phyloP scores from a whole-genome alignment of 2,113 vertebrate genomes.

The Calidris pugnax region DNA sequence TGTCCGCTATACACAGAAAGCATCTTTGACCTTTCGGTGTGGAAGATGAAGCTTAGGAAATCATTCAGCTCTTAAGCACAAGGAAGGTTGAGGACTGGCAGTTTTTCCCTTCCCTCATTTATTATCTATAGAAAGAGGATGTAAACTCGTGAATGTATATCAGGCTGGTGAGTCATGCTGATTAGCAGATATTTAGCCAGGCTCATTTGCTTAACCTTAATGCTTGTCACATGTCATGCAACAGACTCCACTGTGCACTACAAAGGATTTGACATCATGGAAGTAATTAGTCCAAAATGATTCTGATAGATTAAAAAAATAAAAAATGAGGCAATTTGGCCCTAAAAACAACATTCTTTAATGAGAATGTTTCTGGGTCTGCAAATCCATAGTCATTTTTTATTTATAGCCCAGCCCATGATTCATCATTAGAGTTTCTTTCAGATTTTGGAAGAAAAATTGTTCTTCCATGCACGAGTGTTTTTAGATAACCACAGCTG shows the following conservation, averaged over 20 bases:
- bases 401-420: conserved; percentile 76
- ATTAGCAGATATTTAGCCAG: conserved; percentile 39
- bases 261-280: conserved; percentile 60
- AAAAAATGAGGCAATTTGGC: conserved; percentile 64
- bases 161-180: conserved; percentile 39
- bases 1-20: background rate
- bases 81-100: background rate
- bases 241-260: conserved; percentile 40
- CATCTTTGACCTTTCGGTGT: background rate
- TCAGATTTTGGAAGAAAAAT: conserved; percentile 75
- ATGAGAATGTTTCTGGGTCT: conserved; percentile 74
- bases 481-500: conserved; percentile 76
- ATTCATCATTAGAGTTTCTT: conserved; percentile 78
- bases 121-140: conserved; percentile 17
- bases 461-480: conserved; percentile 23
- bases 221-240: background rate
- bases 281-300: conserved; percentile 71
- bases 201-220: conserved; percentile 26
- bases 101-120: background rate
- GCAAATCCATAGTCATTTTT: conserved; percentile 71
- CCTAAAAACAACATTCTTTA: conserved; percentile 70
- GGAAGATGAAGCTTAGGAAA: background rate
- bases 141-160: conserved; percentile 1
- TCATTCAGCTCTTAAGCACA: background rate
- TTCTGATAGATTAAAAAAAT: conserved; percentile 57